Conservation (phyloP, 1,140 invertebrate genomes). For the Coptotermes formosanus region DNA sequence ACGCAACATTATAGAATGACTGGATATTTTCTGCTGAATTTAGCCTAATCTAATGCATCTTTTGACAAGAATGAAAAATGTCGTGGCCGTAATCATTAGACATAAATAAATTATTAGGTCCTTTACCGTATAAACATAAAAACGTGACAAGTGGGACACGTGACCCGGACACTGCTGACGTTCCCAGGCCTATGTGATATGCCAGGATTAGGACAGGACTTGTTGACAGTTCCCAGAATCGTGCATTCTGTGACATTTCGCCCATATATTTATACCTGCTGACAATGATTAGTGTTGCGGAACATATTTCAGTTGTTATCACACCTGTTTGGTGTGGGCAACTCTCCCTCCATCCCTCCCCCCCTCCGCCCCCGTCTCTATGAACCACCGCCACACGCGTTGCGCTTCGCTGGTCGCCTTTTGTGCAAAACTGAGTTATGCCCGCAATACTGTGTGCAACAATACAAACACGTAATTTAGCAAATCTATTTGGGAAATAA, state of each 20-base stretch:
- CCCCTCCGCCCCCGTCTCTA: background rate
- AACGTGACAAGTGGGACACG: too few relatives aligned
- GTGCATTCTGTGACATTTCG: background rate
- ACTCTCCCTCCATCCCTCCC: background rate
- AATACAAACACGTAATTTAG: too few relatives aligned
- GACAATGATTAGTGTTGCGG: background rate
- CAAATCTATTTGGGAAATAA: too few relatives aligned
- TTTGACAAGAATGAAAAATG: too few relatives aligned
- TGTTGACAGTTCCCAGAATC: background rate
- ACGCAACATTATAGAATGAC: too few relatives aligned
- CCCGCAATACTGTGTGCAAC: too few relatives aligned
- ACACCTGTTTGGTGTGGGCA: slow-evolving; percentile 13
- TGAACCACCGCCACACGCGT: background rate
- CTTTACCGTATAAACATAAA: too few relatives aligned
- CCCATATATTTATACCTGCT: background rate
- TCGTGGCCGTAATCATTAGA: too few relatives aligned
- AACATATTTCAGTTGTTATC: slow-evolving; percentile 13
- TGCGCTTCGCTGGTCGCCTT: background rate
- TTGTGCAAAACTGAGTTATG: background rate
- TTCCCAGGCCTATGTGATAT: background rate
- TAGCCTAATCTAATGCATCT: too few relatives aligned
- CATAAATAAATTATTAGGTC: too few relatives aligned
- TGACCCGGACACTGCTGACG: too few relatives aligned
- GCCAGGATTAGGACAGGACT: background rate
- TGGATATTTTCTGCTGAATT: too few relatives aligned